Evolutionary conservation across 2,113 vertebrate species (phyloP).

Genomic region (Bagarius yarrelli): DNA sequence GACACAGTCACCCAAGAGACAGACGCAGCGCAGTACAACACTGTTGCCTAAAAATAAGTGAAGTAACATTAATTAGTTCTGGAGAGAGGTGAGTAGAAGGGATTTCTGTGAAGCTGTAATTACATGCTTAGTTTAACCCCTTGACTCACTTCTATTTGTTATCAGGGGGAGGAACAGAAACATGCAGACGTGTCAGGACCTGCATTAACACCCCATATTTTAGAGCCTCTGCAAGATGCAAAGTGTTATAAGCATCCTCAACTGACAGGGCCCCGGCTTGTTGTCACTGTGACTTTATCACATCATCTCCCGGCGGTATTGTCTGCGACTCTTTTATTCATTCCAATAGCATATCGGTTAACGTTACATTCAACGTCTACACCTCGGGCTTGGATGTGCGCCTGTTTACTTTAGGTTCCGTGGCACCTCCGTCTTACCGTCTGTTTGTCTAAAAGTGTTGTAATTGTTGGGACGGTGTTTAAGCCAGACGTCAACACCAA

Average conservation of each 20-base stretch:
- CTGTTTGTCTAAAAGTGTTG: conserved; percentile 46
- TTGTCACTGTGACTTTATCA: conserved; percentile 65
- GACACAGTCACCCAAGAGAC: conserved; percentile 39
- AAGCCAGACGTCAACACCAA: conserved; percentile 45
- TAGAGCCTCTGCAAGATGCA: conserved; percentile 64
- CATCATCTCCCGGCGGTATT: conserved; percentile 29
- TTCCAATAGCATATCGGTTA: conserved; percentile 28
- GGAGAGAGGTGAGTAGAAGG: conserved; percentile 42
- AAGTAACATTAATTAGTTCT: conserved; percentile 58
- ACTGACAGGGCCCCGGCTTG: conserved; percentile 60
- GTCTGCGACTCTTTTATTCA: conserved; percentile 31
- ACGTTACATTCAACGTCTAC: conserved; percentile 30
- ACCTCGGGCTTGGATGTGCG: background rate
- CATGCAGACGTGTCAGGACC: conserved; percentile 65
- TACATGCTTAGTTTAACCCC: conserved; percentile 61
- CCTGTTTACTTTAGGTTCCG: background rate
- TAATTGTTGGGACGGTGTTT: conserved; percentile 53
- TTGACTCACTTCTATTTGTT: conserved; percentile 60
- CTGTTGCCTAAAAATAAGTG: conserved; percentile 50
- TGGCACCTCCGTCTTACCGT: background rate
- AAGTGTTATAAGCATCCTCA: conserved; percentile 57
- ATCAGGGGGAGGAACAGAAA: conserved; percentile 45
- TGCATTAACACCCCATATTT: conserved; percentile 79
- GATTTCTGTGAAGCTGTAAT: conserved; percentile 60
- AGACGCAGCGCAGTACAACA: conserved; percentile 25